Evolutionary conservation across 2,888 invertebrate genomes (phyloP), one percentile per base, ranked within the genome.

Genomic region (Elmis aenea): DNA sequence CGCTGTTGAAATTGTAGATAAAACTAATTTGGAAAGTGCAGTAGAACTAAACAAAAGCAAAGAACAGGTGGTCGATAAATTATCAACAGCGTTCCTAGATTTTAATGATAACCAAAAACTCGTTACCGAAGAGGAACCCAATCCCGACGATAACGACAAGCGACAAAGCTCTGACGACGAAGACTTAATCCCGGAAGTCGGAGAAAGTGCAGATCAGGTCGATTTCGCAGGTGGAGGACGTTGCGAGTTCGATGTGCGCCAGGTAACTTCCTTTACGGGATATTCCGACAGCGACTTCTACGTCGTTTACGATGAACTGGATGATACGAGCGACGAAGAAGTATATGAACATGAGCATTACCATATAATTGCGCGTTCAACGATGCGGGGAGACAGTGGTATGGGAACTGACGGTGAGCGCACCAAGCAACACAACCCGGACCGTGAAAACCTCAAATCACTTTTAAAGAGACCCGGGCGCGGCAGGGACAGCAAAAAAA

Each of bases 391-490:
- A 25, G 72, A 74, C 63, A 69, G 71, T 52, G 53, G 52, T 66
- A 72, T 63, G 72, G 72, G 63, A 58, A 69, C 47, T 63, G 69
- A 55, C 54, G 55, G 55, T 33, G 54, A 52, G 15, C 54, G 59
- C 26, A 48, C 52, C 15, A 51, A 52, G 47, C 63, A 63, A 39
- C 78, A 78, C 64, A 78, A 78, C 66, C 76, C 77, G 52, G 76
- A 78, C 61, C 68, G 72, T 56, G 74, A 76, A 45, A 76, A 79
- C 61, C 73, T 83, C 54, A 83, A 81, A 59, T 83, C 84, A 16
- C 73, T 87, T 55, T 75, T 89, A 33, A 87, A 88, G 69, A 84
- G 85, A 58, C 76, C 80, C 42, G 83, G 84, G 40, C 72, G 76
- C 35, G 76, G 72, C 50, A 82, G 81, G 61, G 66, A 74, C 42